These are phyloP conservation scores for Ceratitis capitata DNA, from an alignment of 1,140 invertebrate species.

Conservation along the genomic window DNA sequence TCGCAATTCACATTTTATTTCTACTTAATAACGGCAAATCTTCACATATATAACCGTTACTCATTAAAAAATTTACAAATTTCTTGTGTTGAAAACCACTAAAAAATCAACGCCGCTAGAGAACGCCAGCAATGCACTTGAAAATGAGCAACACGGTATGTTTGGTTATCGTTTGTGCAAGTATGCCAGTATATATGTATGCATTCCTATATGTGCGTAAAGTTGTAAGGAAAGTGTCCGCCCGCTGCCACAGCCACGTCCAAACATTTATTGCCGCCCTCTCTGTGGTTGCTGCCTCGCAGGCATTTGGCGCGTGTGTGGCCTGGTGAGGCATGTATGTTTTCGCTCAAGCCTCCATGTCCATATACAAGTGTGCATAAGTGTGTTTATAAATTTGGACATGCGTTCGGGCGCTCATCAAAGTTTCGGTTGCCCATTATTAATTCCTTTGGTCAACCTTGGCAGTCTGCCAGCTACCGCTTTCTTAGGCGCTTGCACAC, in stretches of 20 bases:
- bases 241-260: constrained; percentile 19
- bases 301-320: constrained; percentile 19
- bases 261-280: constrained; percentile 20
- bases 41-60: background rate
- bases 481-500: background rate
- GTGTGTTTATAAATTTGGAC: background rate
- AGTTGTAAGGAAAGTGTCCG: constrained; percentile 13
- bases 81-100: constrained; percentile 10
- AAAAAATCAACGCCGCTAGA: background rate
- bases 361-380: background rate
- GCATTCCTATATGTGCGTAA: background rate
- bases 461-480: background rate
- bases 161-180: background rate
- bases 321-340: background rate
- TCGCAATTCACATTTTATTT: constrained; percentile 16
- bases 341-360: background rate
- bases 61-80: constrained; percentile 20
- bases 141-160: background rate
- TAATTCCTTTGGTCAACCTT: constrained; percentile 3
- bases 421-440: background rate
- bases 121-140: background rate
- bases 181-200: background rate
- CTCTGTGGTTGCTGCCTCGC: too few relatives aligned
- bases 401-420: background rate
- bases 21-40: constrained; percentile 33